Base-by-base conservation (phyloP, 1,140 invertebrate species). In the Aphaenogaster floridana region DNA sequence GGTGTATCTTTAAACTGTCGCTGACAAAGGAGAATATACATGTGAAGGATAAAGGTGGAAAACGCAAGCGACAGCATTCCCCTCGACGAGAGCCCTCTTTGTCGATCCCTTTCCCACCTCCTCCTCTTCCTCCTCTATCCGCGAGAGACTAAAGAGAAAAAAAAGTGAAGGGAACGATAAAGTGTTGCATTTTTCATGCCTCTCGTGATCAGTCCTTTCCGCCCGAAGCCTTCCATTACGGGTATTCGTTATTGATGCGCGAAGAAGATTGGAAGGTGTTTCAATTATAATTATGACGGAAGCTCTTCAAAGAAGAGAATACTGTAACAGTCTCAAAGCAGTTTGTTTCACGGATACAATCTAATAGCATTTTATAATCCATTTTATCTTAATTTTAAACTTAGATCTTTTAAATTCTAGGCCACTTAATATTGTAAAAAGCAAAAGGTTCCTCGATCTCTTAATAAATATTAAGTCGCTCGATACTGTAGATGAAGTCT, bases 1-100 rank as follows among this genome's bases (percentile, higher is more conserved):
- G 28, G 52, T 74, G 54, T 84, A 84, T 74, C 80, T 84, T 74
- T 83, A 83, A 84, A 84, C 80, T 74, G 80, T 84, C 68, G 69
- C 80, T 84, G 80, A 84, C 57, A 63, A 74, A 84, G 54, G 42
- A 74, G 54, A 61, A 84, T 63, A 39, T 74, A 84, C 71, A 84
- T 84, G 80, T 74, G 71, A 84, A 84, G 48, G 36, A 61, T 59
- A 34, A 74, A 59, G 42, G 68, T 21, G 39, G 79, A 48, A 83
- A 83, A 74, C 42, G 39, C 54, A 28, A 80, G 34, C 39, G 66
- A 83, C 52, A 84, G 17, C 54, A 34, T 74, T 61, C 50, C 45
- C 39, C 42, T 61, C 36, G 42, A 59, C 50, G 39, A 59, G 48
- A 81, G 21, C 39, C 21, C 61, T 81, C 36, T 81, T 81, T 69